Evolutionary conservation across 2,888 invertebrate genomes (phyloP).

Genomic region (Euspilapteryx auroguttella): DNA sequence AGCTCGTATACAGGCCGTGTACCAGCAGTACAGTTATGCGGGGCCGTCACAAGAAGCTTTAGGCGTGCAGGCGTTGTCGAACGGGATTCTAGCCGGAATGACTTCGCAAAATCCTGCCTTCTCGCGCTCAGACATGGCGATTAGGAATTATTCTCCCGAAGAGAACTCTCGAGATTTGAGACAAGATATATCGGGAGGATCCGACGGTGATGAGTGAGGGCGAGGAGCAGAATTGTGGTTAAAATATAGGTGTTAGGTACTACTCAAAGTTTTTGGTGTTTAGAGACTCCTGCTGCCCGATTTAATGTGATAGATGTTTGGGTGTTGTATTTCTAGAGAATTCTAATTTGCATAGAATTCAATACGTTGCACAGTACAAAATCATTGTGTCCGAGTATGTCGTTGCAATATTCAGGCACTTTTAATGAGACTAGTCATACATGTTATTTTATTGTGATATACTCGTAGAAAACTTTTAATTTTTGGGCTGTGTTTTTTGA

Average conservation of each 20-base stretch:
- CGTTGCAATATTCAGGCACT: no score
- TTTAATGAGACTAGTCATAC: no score
- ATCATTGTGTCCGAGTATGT: no score
- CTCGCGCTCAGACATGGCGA: slow-evolving; percentile 20
- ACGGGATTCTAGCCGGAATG: slow-evolving; percentile 47
- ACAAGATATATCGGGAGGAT: slow-evolving; percentile 36
- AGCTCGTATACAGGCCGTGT: slow-evolving; percentile 47
- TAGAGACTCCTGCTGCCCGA: slow-evolving; percentile 1
- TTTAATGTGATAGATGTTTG: slow-evolving; percentile 1
- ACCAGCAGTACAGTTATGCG: slow-evolving; percentile 50
- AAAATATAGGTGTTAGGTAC: no score
- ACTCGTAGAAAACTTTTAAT: slow-evolving; percentile 5
- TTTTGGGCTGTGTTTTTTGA: slow-evolving; percentile 3
- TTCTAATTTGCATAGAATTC: no score
- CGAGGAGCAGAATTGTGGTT: slow-evolving; percentile 7
- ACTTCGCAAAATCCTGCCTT: slow-evolving; percentile 27
- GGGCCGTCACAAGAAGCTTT: slow-evolving; percentile 48
- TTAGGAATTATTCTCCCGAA: slow-evolving; percentile 38
- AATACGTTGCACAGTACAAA: no score
- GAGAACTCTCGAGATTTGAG: slow-evolving; percentile 38
- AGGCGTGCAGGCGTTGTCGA: slow-evolving; percentile 47
- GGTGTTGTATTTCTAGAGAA: no score
- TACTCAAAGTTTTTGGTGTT: slow-evolving; percentile 6
- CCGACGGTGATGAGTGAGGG: slow-evolving; percentile 37
- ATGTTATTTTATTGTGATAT: background rate